Percentiles rank a stretch among this genome's conserved stretches.
Evolutionary conservation across 2,888 invertebrate genomes (phyloP).

Genomic region (Andrena bucephala): DNA sequence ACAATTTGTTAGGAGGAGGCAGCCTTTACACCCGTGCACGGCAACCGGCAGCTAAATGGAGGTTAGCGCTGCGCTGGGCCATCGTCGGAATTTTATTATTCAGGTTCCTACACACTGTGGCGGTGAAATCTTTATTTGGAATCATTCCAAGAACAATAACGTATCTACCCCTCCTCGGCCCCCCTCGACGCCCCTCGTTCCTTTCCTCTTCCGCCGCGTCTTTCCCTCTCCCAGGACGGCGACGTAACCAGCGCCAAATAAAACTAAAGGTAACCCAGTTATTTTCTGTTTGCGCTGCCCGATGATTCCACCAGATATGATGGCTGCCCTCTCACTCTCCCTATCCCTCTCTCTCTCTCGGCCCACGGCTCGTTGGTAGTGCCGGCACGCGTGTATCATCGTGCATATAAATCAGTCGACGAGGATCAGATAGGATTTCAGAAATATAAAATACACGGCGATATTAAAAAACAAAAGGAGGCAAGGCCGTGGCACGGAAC

Average conservation of each 20-base stretch:
- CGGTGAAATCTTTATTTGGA: conserved; percentile 85
- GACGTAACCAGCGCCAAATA: conserved; percentile 78
- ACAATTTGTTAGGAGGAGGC: conserved; percentile 70
- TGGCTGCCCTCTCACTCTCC: conserved; percentile 61
- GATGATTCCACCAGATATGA: conserved; percentile 83
- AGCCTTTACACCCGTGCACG: conserved; percentile 64
- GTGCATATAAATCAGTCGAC: conserved; percentile 84
- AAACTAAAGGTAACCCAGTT: conserved; percentile 85
- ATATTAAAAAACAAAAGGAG: conserved; percentile 79
- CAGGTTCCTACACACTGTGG: conserved; percentile 80
- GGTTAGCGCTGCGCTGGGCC: conserved; percentile 72
- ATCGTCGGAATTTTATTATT: conserved; percentile 83
- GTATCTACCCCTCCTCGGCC: conserved; percentile 70
- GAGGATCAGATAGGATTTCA: conserved; percentile 84
- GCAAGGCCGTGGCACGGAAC: conserved; percentile 51
- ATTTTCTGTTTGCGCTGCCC: conserved; percentile 82
- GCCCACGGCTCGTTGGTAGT: conserved; percentile 81
- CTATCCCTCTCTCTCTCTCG: conserved; percentile 6
- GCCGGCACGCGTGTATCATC: conserved; percentile 84
- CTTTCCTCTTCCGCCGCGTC: conserved; percentile 33
- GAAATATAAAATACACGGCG: conserved; percentile 83
- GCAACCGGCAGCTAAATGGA: conserved; percentile 73
- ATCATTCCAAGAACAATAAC: conserved; percentile 85
- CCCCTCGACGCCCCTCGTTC: conserved; percentile 13
- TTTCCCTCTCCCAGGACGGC: conserved; percentile 47